Conservation (phyloP, 2,113 vertebrate species). For the Spea bombifrons region DNA sequence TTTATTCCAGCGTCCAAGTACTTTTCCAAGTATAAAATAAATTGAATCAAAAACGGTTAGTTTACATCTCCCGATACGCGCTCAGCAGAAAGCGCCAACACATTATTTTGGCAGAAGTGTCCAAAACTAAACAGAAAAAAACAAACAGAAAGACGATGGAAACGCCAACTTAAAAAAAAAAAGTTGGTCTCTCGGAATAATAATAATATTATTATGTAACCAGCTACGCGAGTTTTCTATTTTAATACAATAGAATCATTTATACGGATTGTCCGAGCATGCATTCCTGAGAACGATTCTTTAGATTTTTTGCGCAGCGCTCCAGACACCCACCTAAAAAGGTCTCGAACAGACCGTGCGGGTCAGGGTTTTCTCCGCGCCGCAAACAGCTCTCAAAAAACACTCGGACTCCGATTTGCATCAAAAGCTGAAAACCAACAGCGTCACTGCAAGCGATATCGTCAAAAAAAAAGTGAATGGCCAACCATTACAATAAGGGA, state of each 20-base stretch:
- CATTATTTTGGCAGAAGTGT: no score
- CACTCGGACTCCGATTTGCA: no score
- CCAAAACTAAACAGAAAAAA: background rate
- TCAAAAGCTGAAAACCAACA: no score
- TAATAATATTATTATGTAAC: background rate
- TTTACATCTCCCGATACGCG: background rate
- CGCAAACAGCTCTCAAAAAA: no score
- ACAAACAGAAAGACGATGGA: slow-evolving; percentile 1
- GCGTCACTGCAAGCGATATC: no score
- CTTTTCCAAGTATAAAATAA: no score
- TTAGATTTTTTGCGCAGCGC: background rate
- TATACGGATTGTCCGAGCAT: slow-evolving; percentile 11
- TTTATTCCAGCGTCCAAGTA: no score
- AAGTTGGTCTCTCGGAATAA: background rate
- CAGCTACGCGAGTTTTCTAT: slow-evolving; percentile 26
- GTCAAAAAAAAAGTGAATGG: no score
- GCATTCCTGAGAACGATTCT: background rate
- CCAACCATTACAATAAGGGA: no score
- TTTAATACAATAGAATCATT: slow-evolving; percentile 14
- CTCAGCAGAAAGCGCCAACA: background rate
- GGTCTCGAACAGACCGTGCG: background rate
- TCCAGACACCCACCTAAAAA: background rate
- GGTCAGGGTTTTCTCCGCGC: background rate
- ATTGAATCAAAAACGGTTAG: no score
- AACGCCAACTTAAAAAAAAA: background rate